Evolutionary conservation across 2,113 vertebrate species (phyloP).

Genomic region (Vidua chalybeata): DNA sequence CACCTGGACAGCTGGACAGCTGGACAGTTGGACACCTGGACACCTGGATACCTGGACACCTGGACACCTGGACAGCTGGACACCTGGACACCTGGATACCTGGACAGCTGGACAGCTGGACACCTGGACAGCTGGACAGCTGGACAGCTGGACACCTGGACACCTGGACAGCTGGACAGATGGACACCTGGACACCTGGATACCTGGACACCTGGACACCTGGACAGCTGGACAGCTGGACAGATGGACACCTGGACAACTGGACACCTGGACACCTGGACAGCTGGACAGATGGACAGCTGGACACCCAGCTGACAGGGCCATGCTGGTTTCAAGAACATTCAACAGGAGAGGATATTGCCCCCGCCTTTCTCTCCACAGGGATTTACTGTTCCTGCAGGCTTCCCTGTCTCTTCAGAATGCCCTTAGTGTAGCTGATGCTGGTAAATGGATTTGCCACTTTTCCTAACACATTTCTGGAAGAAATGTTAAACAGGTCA

Average conservation of each 20-base stretch:
- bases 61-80: too few relatives aligned
- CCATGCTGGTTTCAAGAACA: fast-evolving
- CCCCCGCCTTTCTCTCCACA: not conserved
- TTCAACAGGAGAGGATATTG: not conserved
- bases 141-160: too few relatives aligned
- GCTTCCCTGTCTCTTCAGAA: not conserved
- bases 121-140: too few relatives aligned
- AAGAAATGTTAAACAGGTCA: not conserved
- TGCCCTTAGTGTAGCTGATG: not conserved
- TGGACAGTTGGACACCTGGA: too few relatives aligned
- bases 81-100: too few relatives aligned
- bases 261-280: too few relatives aligned
- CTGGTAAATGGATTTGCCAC: not conserved
- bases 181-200: too few relatives aligned
- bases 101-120: too few relatives aligned
- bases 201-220: not conserved
- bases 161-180: not conserved
- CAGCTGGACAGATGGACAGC: not conserved
- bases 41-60: too few relatives aligned
- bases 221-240: too few relatives aligned
- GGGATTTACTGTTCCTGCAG: not conserved
- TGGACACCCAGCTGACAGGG: not conserved
- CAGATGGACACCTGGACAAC: too few relatives aligned
- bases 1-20: too few relatives aligned
- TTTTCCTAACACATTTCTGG: not conserved